Conservation (phyloP, 1,140 invertebrate genomes). For the Sipha flava region DNA sequence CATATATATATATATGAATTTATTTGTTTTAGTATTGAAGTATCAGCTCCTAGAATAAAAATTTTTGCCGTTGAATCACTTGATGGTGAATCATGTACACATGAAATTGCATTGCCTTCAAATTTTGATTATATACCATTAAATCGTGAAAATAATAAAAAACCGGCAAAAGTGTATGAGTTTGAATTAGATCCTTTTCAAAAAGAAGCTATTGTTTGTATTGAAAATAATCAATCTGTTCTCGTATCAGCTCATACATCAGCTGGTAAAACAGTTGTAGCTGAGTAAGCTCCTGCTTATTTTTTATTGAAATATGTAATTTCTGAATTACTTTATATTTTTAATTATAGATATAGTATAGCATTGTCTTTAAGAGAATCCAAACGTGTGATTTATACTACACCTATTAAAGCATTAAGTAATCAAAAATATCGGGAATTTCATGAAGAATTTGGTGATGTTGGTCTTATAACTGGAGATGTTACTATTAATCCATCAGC, state of each 20-base stretch:
- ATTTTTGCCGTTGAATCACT: slow-evolving; percentile 78
- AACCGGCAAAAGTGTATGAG: slow-evolving; percentile 85
- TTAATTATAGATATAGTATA: slow-evolving; percentile 56
- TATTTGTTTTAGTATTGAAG: not conserved
- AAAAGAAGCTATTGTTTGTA: slow-evolving; percentile 91
- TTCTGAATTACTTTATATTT: not conserved
- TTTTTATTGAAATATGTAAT: not conserved
- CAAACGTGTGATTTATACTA: slow-evolving; percentile 96
- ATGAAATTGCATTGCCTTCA: slow-evolving; percentile 86
- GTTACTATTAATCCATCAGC: slow-evolving; percentile 98
- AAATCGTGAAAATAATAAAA: slow-evolving; percentile 46
- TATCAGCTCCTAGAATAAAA: slow-evolving; percentile 5
- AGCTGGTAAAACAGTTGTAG: slow-evolving; percentile 99
- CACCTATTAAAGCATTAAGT: slow-evolving; percentile 97
- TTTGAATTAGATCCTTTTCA: slow-evolving; percentile 98
- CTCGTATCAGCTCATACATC: slow-evolving; percentile 98
- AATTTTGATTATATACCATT: slow-evolving; percentile 73
- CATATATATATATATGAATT: not conserved
- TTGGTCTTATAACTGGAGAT: slow-evolving; percentile 96
- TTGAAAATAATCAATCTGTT: slow-evolving; percentile 96
- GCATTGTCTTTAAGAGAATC: slow-evolving; percentile 60
- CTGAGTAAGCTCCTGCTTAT: slow-evolving; percentile 67
- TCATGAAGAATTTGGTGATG: slow-evolving; percentile 94
- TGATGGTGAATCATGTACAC: slow-evolving; percentile 66
- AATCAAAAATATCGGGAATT: slow-evolving; percentile 99